These are phyloP conservation scores for Chitala chitala DNA, from an alignment of 2,113 vertebrate genomes.

Conservation along the genomic window DNA sequence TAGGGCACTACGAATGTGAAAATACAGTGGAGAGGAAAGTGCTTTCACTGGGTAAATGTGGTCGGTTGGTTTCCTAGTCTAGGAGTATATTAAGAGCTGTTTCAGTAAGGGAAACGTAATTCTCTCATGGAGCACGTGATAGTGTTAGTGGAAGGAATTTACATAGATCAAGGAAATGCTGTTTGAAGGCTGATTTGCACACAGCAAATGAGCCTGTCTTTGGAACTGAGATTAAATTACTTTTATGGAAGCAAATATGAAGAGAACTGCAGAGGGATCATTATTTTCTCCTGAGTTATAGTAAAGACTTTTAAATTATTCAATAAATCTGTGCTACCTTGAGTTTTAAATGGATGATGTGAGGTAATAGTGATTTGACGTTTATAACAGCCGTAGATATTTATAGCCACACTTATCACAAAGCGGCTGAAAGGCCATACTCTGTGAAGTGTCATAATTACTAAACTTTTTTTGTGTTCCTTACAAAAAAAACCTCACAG, in stretches of 20 bases:
- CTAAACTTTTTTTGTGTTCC: neutral
- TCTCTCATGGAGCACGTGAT: neutral
- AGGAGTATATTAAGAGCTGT: neutral
- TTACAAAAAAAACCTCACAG: neutral
- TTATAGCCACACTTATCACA: neutral
- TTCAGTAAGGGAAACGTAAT: neutral
- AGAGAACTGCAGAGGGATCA: neutral
- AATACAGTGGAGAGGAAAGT: no score
- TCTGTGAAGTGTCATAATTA: neutral
- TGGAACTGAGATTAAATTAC: neutral
- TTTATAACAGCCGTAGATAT: neutral
- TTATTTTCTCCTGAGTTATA: slow-evolving; percentile 1
- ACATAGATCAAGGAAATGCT: neutral
- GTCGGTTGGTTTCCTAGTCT: neutral
- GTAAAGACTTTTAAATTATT: neutral
- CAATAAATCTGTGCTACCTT: neutral
- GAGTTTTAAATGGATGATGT: neutral
- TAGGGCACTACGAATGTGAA: no score
- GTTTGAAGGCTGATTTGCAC: neutral
- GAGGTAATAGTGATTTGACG: neutral
- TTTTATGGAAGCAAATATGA: neutral
- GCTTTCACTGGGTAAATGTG: no score
- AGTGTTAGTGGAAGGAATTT: neutral
- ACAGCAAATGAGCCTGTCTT: neutral
- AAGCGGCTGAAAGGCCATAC: neutral